A percentile compares a stretch with the other conserved stretches of the same genome.
Evolutionary conservation across 1,140 invertebrate species (phyloP).

Genomic region (Archivesica marissinica): DNA sequence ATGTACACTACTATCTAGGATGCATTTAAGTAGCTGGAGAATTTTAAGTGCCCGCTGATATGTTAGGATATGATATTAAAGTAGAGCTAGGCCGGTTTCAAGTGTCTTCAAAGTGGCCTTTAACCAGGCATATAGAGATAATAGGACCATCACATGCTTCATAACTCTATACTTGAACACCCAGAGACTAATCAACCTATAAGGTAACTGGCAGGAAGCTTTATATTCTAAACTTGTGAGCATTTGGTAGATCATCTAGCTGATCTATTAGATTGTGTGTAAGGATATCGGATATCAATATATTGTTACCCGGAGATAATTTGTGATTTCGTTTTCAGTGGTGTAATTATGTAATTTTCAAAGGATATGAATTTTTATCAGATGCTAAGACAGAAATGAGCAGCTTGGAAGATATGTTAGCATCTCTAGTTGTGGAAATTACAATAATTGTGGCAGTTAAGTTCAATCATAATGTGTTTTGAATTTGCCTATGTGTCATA

Average conservation of each 20-base stretch:
- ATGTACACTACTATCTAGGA: slow-evolving; percentile 49
- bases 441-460: neutral
- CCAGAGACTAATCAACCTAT: neutral
- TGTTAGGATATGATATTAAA: slow-evolving; percentile 57
- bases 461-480: neutral
- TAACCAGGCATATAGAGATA: slow-evolving; percentile 51
- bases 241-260: too few species aligned
- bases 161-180: slow-evolving; percentile 25
- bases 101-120: slow-evolving; percentile 56
- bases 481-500: neutral
- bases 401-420: neutral
- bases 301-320: slow-evolving; percentile 14
- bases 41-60: slow-evolving; percentile 60
- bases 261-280: neutral
- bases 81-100: slow-evolving; percentile 42
- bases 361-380: slow-evolving; percentile 3
- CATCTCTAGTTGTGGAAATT: neutral
- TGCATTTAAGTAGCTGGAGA: slow-evolving; percentile 56
- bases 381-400: slow-evolving; percentile 24
- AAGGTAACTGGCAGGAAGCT: neutral
- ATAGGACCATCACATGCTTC: slow-evolving; percentile 27
- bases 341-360: slow-evolving; percentile 20
- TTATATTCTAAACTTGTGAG: slow-evolving; percentile 24
- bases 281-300: slow-evolving; percentile 2
- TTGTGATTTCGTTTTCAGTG: neutral